Evolutionary conservation across 2,888 invertebrate genomes (phyloP).

Genomic region (Camptogramma bilineatum): DNA sequence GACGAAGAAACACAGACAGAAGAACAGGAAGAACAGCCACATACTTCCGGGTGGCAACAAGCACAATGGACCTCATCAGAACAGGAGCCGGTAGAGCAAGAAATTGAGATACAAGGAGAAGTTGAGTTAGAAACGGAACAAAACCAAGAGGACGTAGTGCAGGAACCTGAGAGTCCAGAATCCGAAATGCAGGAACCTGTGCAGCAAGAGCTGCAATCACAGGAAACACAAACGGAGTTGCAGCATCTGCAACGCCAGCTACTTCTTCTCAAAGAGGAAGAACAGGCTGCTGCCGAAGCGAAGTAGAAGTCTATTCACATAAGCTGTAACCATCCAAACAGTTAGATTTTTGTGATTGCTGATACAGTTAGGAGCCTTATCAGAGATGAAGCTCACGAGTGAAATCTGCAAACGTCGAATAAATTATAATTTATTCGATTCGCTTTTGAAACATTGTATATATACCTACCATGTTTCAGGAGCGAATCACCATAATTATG

Average conservation of each 20-base stretch:
- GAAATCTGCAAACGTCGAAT: neutral
- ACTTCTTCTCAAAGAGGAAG: constrained; percentile 1
- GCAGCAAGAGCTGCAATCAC: neutral
- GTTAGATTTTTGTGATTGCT: neutral
- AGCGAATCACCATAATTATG: no score
- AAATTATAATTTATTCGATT: neutral
- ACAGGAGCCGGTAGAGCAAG: neutral
- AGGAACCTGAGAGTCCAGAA: neutral
- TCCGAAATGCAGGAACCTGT: neutral
- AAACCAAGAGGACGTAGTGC: neutral
- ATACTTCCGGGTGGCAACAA: constrained; percentile 1
- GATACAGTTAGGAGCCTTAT: neutral
- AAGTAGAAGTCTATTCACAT: neutral
- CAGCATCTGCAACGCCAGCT: constrained; percentile 11
- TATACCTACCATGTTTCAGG: no score
- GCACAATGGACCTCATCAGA: neutral
- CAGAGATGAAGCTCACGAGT: neutral
- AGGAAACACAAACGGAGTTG: constrained; percentile 17
- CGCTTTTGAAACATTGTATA: no score
- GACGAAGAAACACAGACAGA: neutral
- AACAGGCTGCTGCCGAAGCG: neutral
- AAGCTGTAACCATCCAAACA: neutral
- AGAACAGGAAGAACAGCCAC: neutral
- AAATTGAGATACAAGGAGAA: neutral
- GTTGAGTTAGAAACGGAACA: neutral